Evolutionary conservation across 2,113 vertebrate species (phyloP).

Genomic region (Dromas ardeola): DNA sequence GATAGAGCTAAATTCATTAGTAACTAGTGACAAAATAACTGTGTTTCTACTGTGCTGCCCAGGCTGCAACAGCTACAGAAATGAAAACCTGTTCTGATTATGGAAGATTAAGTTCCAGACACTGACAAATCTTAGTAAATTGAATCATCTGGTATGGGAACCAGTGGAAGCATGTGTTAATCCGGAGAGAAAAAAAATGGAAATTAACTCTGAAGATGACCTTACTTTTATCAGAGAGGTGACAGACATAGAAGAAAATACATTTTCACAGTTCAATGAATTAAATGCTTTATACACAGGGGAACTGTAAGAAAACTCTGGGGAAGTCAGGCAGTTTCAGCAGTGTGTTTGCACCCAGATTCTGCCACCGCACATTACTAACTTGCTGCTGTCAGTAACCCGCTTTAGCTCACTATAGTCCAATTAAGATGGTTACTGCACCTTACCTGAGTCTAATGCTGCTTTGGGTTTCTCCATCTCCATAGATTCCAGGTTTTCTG

Average conservation of each 20-base stretch:
- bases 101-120: neutral
- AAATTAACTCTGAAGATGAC: neutral
- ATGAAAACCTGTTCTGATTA: neutral
- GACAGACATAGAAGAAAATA: neutral
- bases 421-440: neutral
- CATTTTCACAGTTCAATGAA: neutral
- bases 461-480: conserved; percentile 83
- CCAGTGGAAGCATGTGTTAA: neutral
- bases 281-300: neutral
- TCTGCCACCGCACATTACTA: neutral
- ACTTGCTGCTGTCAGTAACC: neutral
- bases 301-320: neutral
- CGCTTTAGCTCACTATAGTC: neutral
- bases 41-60: neutral
- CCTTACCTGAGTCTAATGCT: conserved; percentile 77
- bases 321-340: neutral
- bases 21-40: neutral
- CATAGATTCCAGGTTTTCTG: conserved; percentile 81
- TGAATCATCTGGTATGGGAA: neutral
- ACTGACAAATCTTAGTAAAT: neutral
- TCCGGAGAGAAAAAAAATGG: neutral
- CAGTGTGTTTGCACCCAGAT: neutral
- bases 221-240: neutral
- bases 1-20: neutral
- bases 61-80: neutral